Percentiles rank a stretch among this genome's conserved stretches.
These are phyloP conservation scores for Cordylochernes scorpioides DNA, from an alignment of 2,888 invertebrate species.

Conservation along the genomic window DNA sequence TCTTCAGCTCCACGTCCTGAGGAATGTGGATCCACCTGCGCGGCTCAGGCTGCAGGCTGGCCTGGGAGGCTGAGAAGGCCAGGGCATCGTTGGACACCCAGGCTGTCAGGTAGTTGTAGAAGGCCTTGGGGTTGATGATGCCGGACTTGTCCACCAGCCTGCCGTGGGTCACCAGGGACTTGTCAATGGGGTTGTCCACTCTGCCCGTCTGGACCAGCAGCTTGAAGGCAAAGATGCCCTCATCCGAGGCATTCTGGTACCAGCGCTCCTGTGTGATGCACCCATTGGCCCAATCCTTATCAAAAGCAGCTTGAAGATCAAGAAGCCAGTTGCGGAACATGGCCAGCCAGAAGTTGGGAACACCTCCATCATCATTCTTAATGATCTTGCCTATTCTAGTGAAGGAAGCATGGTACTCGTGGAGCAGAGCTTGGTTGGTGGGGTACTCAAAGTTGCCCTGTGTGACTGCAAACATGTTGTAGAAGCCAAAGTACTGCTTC, in stretches of 20 bases:
- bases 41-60: constrained; percentile 67
- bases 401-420: constrained; percentile 78
- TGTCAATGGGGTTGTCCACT: constrained; percentile 75
- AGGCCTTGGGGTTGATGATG: constrained; percentile 53
- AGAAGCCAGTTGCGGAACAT: constrained; percentile 60
- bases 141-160: constrained; percentile 40
- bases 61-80: constrained; percentile 64
- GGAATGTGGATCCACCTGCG: constrained; percentile 61
- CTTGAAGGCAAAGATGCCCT: constrained; percentile 78
- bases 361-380: constrained; percentile 70
- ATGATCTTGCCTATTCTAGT: constrained; percentile 66
- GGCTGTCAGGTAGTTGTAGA: constrained; percentile 90
- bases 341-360: constrained; percentile 82
- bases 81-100: constrained; percentile 87
- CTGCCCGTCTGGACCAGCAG: constrained; percentile 83
- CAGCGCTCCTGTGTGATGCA: constrained; percentile 50
- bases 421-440: constrained; percentile 65
- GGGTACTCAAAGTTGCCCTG: constrained; percentile 87
- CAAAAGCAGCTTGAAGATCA: constrained; percentile 56
- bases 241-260: constrained; percentile 65
- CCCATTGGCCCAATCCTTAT: constrained; percentile 42
- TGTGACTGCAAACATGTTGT: constrained; percentile 87
- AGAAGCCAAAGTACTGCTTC: constrained; percentile 83
- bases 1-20: constrained; percentile 46
- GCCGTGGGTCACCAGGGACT: constrained; percentile 36